Evolutionary conservation across 1,140 invertebrate genomes (phyloP).

Genomic region (Centruroides sculpturatus): DNA sequence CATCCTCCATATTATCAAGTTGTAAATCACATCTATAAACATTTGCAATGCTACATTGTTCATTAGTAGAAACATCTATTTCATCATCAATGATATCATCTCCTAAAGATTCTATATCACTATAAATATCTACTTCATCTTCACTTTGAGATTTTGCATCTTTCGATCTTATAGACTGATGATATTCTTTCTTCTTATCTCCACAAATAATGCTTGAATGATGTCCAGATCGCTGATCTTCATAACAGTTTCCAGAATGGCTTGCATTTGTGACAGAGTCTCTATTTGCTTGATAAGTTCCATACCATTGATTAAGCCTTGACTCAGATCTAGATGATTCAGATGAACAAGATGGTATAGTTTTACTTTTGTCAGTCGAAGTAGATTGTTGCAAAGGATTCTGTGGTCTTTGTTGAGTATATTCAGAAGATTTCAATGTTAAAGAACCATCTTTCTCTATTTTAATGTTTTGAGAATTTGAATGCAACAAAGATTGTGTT

Average conservation of each 20-base stretch:
- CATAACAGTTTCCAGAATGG: too few species aligned
- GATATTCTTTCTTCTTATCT: too few species aligned
- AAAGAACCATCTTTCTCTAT: conserved; percentile 44
- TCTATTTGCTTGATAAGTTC: too few species aligned
- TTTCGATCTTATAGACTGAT: too few species aligned
- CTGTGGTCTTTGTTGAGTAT: neutral
- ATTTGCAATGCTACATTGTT: conserved; percentile 1
- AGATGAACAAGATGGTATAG: too few species aligned
- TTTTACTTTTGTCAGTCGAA: neutral
- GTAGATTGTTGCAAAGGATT: neutral
- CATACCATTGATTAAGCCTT: neutral
- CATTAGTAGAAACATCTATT: neutral
- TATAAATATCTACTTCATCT: conserved; percentile 35
- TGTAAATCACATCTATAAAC: conserved; percentile 1
- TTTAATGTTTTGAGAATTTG: conserved; percentile 42
- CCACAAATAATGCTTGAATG: too few species aligned
- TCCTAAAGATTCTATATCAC: conserved; percentile 35
- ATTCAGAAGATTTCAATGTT: neutral
- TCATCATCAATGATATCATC: conserved; percentile 8
- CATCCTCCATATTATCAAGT: neutral
- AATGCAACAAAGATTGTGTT: conserved; percentile 55
- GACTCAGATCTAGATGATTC: neutral
- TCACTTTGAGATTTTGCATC: conserved; percentile 9
- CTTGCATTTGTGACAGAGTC: too few species aligned
- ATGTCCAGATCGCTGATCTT: too few species aligned